Base-by-base conservation (phyloP, 2,888 invertebrate species). In the Drosophila yooni region DNA sequence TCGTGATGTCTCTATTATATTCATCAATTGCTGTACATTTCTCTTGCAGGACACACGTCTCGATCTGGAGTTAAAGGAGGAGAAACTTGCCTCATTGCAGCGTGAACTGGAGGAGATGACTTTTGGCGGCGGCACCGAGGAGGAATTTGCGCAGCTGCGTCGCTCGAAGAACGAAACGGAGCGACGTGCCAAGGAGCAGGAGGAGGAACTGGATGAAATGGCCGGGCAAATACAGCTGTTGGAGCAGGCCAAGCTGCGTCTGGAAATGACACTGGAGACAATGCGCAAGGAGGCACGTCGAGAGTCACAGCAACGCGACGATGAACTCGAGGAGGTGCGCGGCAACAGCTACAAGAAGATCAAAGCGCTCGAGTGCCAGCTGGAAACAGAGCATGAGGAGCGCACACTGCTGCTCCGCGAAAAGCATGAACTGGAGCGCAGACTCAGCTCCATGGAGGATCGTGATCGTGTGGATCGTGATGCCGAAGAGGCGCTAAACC, bases 131-230 rank as follows among this genome's bases (percentile, higher is more conserved):
- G 96, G 97, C 74, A 97, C 97, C 0, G 98, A 98, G 65, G 97
- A 97, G 92, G 98, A 98, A 93, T 95, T 97, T 48, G 96, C 97
- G 8, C 94, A 96, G 61, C 94, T 99, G 83, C 95, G 98, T 75
- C 96, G 97, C 84, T 95, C 95, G 27, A 97, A 97, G 92, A 96
- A 97, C 79, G 98, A 99, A 81, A 95, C 98, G 73, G 98, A 99
- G 92, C 94, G 97, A 50, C 96, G 97, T 76, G 94, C 96, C 36
- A 95, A 97, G 74, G 97, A 97, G 91, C 97, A 97, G 93, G 99
- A 99, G 92, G 99, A 99, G 92, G 99, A 99, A 92, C 94, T 99
- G 59, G 99, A 99, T 91, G 99, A 99, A 92, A 95, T 98, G 91
- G 98, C 98, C 4, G 98, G 98, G 6, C 97, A 97, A 94, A 96